Percentiles rank a stretch among this genome's conserved stretches.
These are phyloP conservation scores for Lasioglossum leucozonium DNA, from an alignment of 2,888 invertebrate species.

Conservation along the genomic window DNA sequence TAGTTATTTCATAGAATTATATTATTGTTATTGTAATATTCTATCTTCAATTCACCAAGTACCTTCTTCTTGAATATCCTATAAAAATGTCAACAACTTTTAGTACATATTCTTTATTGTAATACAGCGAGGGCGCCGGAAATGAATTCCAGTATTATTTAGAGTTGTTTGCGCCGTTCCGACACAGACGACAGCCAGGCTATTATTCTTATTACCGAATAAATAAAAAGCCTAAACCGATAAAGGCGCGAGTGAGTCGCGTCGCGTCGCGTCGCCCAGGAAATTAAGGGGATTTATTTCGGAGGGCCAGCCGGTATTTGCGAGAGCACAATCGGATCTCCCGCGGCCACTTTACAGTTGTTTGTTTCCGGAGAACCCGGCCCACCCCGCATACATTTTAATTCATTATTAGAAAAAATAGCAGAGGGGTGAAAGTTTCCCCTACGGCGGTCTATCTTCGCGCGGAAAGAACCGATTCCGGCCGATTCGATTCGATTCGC, in stretches of 20 bases:
- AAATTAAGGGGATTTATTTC: conserved; percentile 7
- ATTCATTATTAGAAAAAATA: conserved; percentile 57
- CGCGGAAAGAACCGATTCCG: conserved; percentile 7
- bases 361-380: conserved; percentile 34
- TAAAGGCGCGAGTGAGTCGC: not conserved
- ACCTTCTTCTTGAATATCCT: not conserved
- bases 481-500: conserved; percentile 32
- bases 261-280: not conserved
- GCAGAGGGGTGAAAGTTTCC: conserved; percentile 42
- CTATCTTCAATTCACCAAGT: not conserved
- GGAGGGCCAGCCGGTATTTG: not conserved
- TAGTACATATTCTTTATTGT: not conserved
- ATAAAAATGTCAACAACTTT: not conserved
- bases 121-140: not conserved
- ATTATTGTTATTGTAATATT: no score
- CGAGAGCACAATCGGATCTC: conserved; percentile 43
- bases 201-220: not conserved
- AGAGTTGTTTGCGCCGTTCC: not conserved
- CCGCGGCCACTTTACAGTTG: conserved; percentile 52
- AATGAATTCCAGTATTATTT: not conserved
- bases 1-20: not conserved
- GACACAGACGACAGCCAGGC: not conserved
- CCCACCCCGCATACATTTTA: conserved; percentile 59
- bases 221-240: not conserved
- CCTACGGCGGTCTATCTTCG: conserved; percentile 43